Evolutionary conservation across 2,113 vertebrate species (phyloP), one percentile per base, ranked within the genome.

Genomic region (Megaleporinus macrocephalus): DNA sequence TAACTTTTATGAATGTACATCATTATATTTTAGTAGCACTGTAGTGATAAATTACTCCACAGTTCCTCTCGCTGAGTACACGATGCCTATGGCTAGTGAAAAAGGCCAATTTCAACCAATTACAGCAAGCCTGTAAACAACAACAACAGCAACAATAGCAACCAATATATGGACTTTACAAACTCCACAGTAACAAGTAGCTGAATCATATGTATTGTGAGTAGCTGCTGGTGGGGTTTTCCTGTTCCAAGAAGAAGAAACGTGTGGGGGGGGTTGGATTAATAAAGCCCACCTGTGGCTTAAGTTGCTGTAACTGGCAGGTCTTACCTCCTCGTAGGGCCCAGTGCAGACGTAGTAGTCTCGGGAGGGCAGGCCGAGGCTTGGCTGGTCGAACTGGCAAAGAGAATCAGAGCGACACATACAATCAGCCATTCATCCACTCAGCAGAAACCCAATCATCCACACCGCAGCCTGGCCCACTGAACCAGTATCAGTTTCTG

Each of bases 261-360:
- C 7, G 36, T 36, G 36, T 36, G 20, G 20, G 1, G n/a, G n/a
- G 10, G 5, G n/a, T 2, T 20, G 55, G 18, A 41, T 36, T 69
- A 33, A 74, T 5, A 41, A 63, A 53, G 44, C 26, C 24, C 68
- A 72, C 61, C 61, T 41, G 29, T 69, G n/a, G 26, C 66, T 10
- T 24, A 4, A 61, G n/a, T 77, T 71, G 29, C 15, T 85, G 44
- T 41, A 72, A 77, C 5, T 65, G 22, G 22, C n/a, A 20, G 26
- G 51, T 27, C 89, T 83, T 93, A 98, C 98, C 96, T 97, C 95
- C 89, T 90, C 87, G 73, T 97, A 97, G 0, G 94, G 90, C 22
- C 95, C 96, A 4, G 91, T 95, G 87, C 97, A 98, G 14, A 92
- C 88, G 0, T 97, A 99, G 90, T 98, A 96, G 90, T 98, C 96